These are phyloP conservation scores for Pollenia labialis DNA, from an alignment of 2,888 invertebrate genomes.

Conservation along the genomic window DNA sequence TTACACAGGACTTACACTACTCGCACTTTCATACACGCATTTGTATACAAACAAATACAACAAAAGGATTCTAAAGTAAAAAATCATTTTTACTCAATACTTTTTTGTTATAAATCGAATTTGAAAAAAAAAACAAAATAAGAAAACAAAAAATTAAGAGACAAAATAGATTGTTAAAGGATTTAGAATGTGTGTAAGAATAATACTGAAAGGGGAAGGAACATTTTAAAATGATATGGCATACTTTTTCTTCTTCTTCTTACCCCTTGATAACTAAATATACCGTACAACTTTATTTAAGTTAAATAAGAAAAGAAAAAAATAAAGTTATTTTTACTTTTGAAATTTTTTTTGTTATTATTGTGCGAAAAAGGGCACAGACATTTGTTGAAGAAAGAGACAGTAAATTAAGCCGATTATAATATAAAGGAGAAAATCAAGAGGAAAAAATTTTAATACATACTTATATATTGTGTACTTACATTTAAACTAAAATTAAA, in stretches of 20 bases:
- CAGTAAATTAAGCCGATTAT: constrained; percentile 62
- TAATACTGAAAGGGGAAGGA: constrained; percentile 27
- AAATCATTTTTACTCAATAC: constrained; percentile 3
- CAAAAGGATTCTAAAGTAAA: neutral
- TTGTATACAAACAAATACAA: constrained; percentile 3
- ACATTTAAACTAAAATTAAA: neutral
- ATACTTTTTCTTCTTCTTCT: neutral
- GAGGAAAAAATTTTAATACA: neutral
- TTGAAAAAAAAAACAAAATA: neutral
- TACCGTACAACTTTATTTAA: neutral
- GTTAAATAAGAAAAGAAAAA: neutral
- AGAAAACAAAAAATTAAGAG: neutral
- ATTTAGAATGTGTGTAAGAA: constrained; percentile 13
- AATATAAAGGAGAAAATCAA: neutral
- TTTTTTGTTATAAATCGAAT: neutral
- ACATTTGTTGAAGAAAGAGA: constrained; percentile 8
- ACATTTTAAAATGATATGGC: constrained; percentile 11
- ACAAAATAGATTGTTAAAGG: constrained; percentile 14
- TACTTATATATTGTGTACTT: neutral
- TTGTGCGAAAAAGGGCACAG: neutral
- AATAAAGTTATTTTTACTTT: neutral
- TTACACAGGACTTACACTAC: constrained; percentile 11
- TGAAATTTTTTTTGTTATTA: neutral
- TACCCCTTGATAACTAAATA: neutral
- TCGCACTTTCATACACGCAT: neutral